Evolutionary conservation across 2,797 vertebrate genomes (phyloP).

Genomic region (Dendrocincla tyrannina): DNA sequence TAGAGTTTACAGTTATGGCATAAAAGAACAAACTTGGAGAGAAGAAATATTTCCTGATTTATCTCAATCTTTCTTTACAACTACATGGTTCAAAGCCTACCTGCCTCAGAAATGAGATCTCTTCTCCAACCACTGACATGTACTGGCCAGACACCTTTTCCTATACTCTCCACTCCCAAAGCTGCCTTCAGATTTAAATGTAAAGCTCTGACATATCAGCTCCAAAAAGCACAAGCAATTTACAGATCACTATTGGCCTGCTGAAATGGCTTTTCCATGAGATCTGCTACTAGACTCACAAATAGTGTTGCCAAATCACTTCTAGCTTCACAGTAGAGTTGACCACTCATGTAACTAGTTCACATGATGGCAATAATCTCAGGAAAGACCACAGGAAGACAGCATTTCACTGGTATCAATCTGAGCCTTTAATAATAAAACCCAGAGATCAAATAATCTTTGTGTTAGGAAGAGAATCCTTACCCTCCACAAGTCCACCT

Average conservation of each 20-base stretch:
- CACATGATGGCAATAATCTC: neutral
- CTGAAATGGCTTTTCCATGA: neutral
- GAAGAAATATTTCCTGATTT: neutral
- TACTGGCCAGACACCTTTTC: neutral
- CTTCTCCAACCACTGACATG: neutral
- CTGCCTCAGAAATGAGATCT: neutral
- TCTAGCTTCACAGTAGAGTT: neutral
- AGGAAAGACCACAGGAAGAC: neutral
- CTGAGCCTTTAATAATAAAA: neutral
- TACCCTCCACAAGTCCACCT: neutral
- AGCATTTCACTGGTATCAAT: neutral
- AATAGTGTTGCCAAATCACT: neutral
- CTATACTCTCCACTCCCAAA: neutral
- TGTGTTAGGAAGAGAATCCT: neutral
- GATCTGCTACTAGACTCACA: neutral
- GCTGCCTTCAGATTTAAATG: neutral
- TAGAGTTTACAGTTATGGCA: neutral
- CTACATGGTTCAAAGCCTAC: neutral
- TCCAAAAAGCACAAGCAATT: neutral
- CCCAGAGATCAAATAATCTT: neutral
- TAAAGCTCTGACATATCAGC: neutral
- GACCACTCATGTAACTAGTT: neutral
- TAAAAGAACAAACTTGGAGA: neutral
- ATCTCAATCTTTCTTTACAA: neutral
- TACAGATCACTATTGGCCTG: neutral